These are phyloP conservation scores for Mallotus villosus DNA, from an alignment of 2,797 vertebrate species.

Conservation along the genomic window DNA sequence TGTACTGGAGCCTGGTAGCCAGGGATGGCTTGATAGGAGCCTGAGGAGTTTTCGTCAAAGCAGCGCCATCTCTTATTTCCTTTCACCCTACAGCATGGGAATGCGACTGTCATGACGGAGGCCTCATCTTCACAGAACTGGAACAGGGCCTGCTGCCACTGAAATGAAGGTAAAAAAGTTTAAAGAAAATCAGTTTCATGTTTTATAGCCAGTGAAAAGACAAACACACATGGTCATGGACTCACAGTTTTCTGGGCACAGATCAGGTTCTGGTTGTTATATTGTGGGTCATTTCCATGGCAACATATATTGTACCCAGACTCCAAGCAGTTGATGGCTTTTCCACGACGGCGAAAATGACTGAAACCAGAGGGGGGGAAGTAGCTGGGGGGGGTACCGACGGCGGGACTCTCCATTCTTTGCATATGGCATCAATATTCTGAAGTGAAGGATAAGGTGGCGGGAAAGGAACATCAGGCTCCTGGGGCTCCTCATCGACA, in stretches of 20 bases:
- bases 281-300: not conserved
- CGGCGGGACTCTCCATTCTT: slow-evolving; percentile 43
- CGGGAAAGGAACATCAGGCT: slow-evolving; percentile 58
- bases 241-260: slow-evolving; percentile 68
- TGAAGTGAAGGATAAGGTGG: slow-evolving; percentile 50
- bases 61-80: slow-evolving; percentile 48
- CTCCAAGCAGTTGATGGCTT: slow-evolving; percentile 65
- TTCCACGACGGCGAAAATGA: slow-evolving; percentile 54
- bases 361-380: slow-evolving; percentile 48
- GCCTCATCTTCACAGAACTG: slow-evolving; percentile 66
- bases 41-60: slow-evolving; percentile 56
- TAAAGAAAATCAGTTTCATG: not conserved
- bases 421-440: slow-evolving; percentile 57
- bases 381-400: slow-evolving; percentile 46
- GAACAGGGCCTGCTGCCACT: slow-evolving; percentile 69
- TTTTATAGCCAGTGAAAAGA: not conserved
- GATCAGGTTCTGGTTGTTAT: slow-evolving; percentile 49
- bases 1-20: slow-evolving; percentile 45
- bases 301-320: slow-evolving; percentile 65
- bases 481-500: slow-evolving; percentile 3
- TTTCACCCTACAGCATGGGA: slow-evolving; percentile 52
- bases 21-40: slow-evolving; percentile 46
- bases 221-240: slow-evolving; percentile 4
- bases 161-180: not conserved
- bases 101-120: slow-evolving; percentile 43